Base-by-base conservation (phyloP, 2,888 invertebrate species). In the Pheosia gnoma region DNA sequence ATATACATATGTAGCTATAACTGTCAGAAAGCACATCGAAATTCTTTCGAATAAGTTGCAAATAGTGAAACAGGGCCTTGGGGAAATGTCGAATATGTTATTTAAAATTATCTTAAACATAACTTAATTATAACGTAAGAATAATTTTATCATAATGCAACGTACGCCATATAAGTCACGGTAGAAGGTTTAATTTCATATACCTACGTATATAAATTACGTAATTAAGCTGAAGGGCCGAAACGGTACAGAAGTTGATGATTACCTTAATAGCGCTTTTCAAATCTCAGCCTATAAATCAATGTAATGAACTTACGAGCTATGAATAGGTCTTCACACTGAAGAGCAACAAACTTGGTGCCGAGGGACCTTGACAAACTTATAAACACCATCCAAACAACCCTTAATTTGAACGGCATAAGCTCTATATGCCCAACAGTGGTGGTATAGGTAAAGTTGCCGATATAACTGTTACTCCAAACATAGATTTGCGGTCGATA, bases 271-370 rank as follows among this genome's bases (percentile, higher is more conserved):
- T 75, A 70, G 75, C 63, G 58, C 70, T 71, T 74, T 25, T 76
- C 65, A 77, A 75, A 77, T 77, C 72, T 74, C 68, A 61, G 75
- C 57, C 45, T 69, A 77, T 75, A 75, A 75, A 75, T 75, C 75
- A 75, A 68, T 56, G 59, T 74, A 77, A 75, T 77, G 75, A 77
- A 77, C 71, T 69, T 75, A 69, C 61, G 65, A 60, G 61, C 67
- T 75, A 76, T 75, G 68, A 73, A 75, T 74, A 75, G 71, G 58
- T 61, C 67, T 55, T 59, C 59, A 68, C 73, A 70, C 69, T 75
- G 64, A 62, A 56, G 62, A 65, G 62, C 68, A 60, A 67, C 71
- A 59, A 59, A 62, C 71, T 77, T 73, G 75, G 73, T 71, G 75
- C 75, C 69, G 58, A 54, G 52, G 60, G 66, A 47, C 59, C 69